These are phyloP conservation scores for Psammodynastes pulverulentus DNA, from an alignment of 2,113 vertebrate species.

Conservation along the genomic window DNA sequence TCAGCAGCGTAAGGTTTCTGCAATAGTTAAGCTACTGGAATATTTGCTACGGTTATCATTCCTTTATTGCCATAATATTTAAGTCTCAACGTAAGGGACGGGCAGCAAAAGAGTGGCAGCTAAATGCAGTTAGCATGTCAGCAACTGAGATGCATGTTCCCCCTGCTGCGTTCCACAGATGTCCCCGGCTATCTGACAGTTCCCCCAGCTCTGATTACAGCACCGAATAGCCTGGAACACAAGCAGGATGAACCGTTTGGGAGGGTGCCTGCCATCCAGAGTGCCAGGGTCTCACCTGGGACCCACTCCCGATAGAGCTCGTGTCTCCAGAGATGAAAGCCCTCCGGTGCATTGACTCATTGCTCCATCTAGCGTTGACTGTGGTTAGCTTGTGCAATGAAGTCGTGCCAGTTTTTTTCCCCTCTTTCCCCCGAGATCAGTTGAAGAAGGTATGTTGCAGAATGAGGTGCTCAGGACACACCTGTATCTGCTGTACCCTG, in stretches of 20 bases:
- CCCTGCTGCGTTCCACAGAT: conserved; percentile 9
- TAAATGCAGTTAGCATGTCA: background rate
- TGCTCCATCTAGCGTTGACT: conserved; percentile 9
- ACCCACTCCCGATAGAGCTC: background rate
- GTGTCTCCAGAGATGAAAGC: background rate
- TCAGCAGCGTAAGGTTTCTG: background rate
- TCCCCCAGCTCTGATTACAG: background rate
- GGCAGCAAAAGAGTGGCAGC: background rate
- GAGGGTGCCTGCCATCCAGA: background rate
- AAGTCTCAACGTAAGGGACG: conserved; percentile 23
- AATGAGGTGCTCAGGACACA: background rate
- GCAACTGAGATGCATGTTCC: background rate
- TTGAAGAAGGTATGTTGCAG: background rate
- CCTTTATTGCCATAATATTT: background rate
- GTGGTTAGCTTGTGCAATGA: background rate
- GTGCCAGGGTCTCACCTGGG: background rate
- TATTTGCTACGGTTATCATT: background rate
- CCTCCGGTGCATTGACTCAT: background rate
- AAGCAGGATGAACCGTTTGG: background rate
- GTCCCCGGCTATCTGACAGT: background rate
- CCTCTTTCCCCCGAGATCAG: background rate
- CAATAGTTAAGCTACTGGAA: conserved; percentile 12
- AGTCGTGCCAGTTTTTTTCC: background rate
- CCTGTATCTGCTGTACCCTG: background rate
- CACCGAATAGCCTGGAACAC: background rate